phyloP scores from a whole-genome alignment of 2,797 vertebrate genomes.

The Poecile montanus region DNA sequence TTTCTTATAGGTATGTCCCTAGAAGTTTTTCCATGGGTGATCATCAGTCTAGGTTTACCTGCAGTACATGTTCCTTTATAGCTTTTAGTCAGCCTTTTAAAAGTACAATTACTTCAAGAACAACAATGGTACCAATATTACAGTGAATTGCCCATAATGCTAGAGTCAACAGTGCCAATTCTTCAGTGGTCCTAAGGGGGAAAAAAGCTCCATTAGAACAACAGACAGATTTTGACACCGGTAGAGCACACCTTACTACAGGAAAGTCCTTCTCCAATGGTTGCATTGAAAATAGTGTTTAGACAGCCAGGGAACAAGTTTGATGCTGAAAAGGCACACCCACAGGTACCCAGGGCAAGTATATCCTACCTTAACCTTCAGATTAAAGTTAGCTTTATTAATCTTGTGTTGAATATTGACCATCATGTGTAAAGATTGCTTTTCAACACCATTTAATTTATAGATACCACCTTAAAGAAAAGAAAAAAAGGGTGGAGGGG shows the following conservation, averaged over 20 bases:
- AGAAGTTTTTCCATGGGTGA: not conserved
- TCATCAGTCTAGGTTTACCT: not conserved
- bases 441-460: not conserved
- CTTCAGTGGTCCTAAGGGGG: not conserved
- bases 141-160: not conserved
- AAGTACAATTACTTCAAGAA: not conserved
- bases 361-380: not conserved
- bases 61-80: not conserved
- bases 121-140: not conserved
- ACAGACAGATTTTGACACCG: not conserved
- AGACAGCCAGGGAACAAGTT: not conserved
- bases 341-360: not conserved
- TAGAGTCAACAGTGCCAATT: not conserved
- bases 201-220: not conserved
- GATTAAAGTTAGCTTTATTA: not conserved
- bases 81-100: not conserved
- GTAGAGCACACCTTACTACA: fast-evolving
- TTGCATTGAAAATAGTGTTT: not conserved
- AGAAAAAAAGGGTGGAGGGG: fast-evolving
- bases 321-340: not conserved
- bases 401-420: not conserved
- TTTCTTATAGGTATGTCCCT: not conserved
- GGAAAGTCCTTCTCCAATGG: not conserved
- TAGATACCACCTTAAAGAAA: not conserved
- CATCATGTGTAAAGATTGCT: not conserved